These are phyloP conservation scores for Autographa pulchrina DNA, from an alignment of 2,888 invertebrate genomes.

Conservation along the genomic window DNA sequence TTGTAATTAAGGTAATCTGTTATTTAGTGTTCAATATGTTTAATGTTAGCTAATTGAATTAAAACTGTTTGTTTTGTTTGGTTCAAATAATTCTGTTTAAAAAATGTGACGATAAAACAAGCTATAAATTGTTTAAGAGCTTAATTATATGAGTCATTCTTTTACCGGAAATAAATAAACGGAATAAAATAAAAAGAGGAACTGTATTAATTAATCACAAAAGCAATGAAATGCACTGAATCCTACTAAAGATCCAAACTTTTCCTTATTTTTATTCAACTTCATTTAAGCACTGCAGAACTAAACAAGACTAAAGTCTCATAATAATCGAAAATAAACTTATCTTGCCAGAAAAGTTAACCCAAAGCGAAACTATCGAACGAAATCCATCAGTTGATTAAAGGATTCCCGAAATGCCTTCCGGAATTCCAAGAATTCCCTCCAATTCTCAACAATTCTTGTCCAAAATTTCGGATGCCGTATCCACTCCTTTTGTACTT, in stretches of 20 bases:
- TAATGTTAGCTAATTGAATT: constrained; percentile 44
- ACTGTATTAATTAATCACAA: too few species aligned
- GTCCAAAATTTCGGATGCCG: constrained; percentile 44
- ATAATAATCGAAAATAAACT: constrained; percentile 1
- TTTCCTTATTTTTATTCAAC: neutral
- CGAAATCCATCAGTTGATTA: constrained; percentile 50
- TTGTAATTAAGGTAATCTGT: constrained; percentile 47
- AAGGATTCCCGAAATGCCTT: constrained; percentile 22
- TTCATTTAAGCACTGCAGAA: neutral
- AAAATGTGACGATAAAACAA: too few species aligned
- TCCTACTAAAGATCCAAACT: neutral
- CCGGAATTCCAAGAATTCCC: constrained; percentile 27
- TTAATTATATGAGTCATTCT: too few species aligned
- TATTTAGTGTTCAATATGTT: constrained; percentile 50
- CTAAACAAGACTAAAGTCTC: neutral
- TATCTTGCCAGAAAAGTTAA: neutral
- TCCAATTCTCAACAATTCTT: constrained; percentile 26
- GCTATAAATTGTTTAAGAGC: too few species aligned
- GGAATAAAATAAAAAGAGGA: too few species aligned
- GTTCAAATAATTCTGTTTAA: too few species aligned
- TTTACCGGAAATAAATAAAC: too few species aligned
- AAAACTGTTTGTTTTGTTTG: neutral
- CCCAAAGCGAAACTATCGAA: neutral
- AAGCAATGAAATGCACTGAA: neutral
- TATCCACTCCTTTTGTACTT: constrained; percentile 56